These are phyloP conservation scores for Lasioglossum morio DNA, from an alignment of 2,888 invertebrate genomes.

Conservation along the genomic window DNA sequence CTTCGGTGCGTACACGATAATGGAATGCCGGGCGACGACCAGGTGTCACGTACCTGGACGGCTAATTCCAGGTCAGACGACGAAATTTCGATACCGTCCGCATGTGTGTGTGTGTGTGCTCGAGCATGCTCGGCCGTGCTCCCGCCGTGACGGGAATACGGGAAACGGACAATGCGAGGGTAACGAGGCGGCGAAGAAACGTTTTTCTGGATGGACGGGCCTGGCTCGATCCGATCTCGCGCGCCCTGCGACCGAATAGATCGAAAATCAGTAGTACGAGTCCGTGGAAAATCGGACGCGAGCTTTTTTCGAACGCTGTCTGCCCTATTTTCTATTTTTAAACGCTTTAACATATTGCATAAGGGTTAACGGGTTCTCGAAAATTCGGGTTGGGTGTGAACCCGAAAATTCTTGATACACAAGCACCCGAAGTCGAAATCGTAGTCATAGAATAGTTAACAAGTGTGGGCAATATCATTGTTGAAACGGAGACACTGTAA, in stretches of 20 bases:
- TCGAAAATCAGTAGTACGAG: background rate
- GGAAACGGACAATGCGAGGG: constrained; percentile 11
- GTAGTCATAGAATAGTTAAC: too few species aligned
- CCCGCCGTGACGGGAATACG: constrained; percentile 14
- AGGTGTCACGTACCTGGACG: constrained; percentile 36
- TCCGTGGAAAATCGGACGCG: background rate
- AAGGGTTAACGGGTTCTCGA: too few species aligned
- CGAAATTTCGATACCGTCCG: constrained; percentile 8
- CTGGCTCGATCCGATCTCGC: background rate
- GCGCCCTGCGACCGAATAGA: background rate
- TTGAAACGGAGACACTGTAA: too few species aligned
- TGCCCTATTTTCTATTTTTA: background rate
- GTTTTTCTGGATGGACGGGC: constrained; percentile 12
- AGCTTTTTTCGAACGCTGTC: background rate
- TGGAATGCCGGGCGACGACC: constrained; percentile 38
- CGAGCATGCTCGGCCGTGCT: background rate
- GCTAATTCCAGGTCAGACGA: constrained; percentile 32
- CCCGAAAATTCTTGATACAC: too few species aligned
- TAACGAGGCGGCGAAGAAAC: constrained; percentile 22
- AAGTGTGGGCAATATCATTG: too few species aligned
- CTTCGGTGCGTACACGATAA: constrained; percentile 48
- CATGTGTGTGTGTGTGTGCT: too few species aligned
- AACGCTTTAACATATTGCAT: too few species aligned
- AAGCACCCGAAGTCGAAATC: too few species aligned
- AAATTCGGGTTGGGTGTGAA: too few species aligned